phyloP scores from a whole-genome alignment of 2,113 vertebrate genomes.

The Macrotus californicus region DNA sequence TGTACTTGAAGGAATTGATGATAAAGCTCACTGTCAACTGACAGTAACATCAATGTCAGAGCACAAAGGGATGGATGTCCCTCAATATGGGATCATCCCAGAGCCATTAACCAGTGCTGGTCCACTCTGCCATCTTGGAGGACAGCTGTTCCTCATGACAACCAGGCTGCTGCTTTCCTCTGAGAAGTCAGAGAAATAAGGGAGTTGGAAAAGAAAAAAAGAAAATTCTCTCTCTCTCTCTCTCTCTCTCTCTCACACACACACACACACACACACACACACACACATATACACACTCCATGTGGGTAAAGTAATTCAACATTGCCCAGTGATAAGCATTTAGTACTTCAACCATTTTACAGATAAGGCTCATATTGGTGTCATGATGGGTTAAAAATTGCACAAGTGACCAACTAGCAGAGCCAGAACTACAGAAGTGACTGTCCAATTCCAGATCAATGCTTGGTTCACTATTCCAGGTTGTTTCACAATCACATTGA shows the following conservation, averaged over 20 bases:
- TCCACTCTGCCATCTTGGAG: conserved; percentile 14
- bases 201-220: neutral
- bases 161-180: neutral
- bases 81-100: conserved; percentile 62
- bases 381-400: neutral
- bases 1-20: conserved; percentile 69
- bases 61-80: conserved; percentile 59
- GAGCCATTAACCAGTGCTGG: conserved; percentile 50
- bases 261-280: neutral
- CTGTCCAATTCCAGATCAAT: neutral
- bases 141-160: neutral
- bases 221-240: neutral
- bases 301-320: neutral
- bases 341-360: no score
- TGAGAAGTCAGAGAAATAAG: neutral
- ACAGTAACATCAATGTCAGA: conserved; percentile 70
- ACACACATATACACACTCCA: neutral
- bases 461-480: neutral
- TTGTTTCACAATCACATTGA: neutral
- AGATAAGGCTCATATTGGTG: neutral
- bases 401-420: neutral
- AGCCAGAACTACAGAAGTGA: neutral
- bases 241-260: neutral
- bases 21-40: conserved; percentile 74
- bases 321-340: neutral